Percentiles rank a stretch among this genome's conserved stretches.
phyloP scores from a whole-genome alignment of 2,113 vertebrate species.

The Mesocricetus auratus region DNA sequence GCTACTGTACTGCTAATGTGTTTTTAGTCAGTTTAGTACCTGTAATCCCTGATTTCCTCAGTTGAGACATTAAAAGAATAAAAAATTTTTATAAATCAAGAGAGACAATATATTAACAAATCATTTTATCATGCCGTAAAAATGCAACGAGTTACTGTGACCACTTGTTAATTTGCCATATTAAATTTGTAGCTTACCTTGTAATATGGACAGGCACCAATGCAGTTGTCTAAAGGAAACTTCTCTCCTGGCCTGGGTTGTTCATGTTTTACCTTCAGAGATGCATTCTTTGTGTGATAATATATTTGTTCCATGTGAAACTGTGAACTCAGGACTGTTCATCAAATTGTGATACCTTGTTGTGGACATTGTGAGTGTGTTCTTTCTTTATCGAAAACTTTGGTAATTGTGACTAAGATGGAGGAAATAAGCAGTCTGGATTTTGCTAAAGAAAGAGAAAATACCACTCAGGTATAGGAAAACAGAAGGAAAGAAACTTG shows the following conservation, averaged over 20 bases:
- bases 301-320: constrained; percentile 20
- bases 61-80: constrained; percentile 1
- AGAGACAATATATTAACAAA: not conserved
- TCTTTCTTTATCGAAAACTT: constrained; percentile 20
- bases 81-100: not conserved
- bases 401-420: not conserved
- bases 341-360: not conserved
- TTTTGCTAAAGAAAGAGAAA: not conserved
- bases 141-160: not conserved
- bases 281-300: not conserved
- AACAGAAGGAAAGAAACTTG: not conserved
- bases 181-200: not conserved
- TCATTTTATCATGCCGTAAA: not conserved
- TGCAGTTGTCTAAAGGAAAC: not conserved
- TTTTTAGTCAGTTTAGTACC: not conserved
- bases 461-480: not conserved
- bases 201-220: not conserved
- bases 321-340: not conserved
- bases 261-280: not conserved
- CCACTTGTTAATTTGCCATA: not conserved
- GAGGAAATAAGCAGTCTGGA: not conserved
- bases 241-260: not conserved
- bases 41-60: not conserved
- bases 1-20: not conserved
- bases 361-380: not conserved